Conservation (phyloP, 2,797 vertebrate species). For the Esox lucius region DNA sequence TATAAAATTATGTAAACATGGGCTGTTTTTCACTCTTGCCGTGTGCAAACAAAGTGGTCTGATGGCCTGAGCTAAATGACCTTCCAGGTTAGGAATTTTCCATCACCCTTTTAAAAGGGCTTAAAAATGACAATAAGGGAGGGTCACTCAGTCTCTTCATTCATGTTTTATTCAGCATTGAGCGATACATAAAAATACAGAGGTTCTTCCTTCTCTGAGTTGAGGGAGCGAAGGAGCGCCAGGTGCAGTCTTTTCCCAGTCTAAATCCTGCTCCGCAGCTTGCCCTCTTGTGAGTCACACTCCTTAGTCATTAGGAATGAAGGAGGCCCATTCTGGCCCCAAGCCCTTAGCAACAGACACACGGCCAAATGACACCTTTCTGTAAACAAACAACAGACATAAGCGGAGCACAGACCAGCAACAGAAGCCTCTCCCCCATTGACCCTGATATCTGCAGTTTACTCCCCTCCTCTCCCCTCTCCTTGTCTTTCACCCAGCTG, state of each 20-base stretch:
- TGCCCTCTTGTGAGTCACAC: conserved; percentile 68
- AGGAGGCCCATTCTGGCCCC: conserved; percentile 58
- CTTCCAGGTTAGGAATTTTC: conserved; percentile 67
- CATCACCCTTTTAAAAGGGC: conserved; percentile 57
- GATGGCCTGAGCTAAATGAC: conserved; percentile 59
- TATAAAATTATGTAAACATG: conserved; percentile 70
- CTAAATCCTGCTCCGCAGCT: conserved; percentile 38
- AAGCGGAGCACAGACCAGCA: not conserved
- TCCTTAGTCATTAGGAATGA: conserved; percentile 69
- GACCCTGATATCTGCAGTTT: conserved; percentile 54
- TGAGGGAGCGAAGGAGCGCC: conserved; percentile 41
- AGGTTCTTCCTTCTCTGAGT: conserved; percentile 18
- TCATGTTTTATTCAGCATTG: conserved; percentile 46
- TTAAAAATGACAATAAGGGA: conserved; percentile 67
- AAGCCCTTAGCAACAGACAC: conserved; percentile 69
- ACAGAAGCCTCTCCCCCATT: conserved; percentile 39
- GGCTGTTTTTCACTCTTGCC: conserved; percentile 59
- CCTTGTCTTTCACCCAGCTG: not conserved
- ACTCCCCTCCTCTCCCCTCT: conserved; percentile 40
- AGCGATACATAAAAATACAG: conserved; percentile 38
- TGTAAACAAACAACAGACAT: conserved; percentile 72
- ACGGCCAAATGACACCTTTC: conserved; percentile 70
- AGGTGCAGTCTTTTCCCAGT: conserved; percentile 56
- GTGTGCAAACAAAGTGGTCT: conserved; percentile 68
- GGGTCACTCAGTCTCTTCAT: conserved; percentile 59